Evolutionary conservation across 2,888 invertebrate species (phyloP).

Genomic region (Cephus sareptanus): DNA sequence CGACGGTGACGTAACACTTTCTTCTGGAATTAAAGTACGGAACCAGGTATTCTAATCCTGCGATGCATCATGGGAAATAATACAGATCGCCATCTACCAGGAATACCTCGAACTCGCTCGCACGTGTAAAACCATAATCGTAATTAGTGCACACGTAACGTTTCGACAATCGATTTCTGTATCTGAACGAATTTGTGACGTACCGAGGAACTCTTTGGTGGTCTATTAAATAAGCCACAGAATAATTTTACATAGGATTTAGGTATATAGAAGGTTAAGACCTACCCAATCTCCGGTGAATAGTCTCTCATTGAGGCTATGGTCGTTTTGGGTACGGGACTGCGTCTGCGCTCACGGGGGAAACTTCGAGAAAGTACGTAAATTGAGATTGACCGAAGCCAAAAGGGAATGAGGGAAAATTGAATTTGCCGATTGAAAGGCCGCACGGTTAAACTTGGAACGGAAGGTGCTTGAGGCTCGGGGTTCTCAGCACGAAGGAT

Average conservation of each 20-base stretch:
- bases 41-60: too few species aligned
- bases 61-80: too few species aligned
- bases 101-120: neutral
- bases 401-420: slow-evolving; percentile 5
- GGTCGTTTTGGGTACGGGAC: neutral
- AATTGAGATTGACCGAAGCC: slow-evolving; percentile 9
- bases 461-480: neutral
- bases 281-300: neutral
- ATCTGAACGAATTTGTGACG: neutral
- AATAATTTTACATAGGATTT: neutral
- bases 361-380: neutral
- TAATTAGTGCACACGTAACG: neutral
- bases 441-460: neutral
- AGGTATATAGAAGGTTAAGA: neutral
- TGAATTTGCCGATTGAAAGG: slow-evolving; percentile 9
- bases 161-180: neutral
- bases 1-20: neutral
- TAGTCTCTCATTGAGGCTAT: neutral
- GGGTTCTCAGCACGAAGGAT: neutral
- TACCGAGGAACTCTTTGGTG: neutral
- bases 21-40: neutral
- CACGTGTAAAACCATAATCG: neutral
- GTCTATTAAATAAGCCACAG: neutral
- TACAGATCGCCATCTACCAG: neutral
- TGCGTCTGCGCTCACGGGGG: neutral